These are phyloP conservation scores for Geotrypetes seraphini DNA, from an alignment of 2,797 vertebrate species.

Conservation along the genomic window DNA sequence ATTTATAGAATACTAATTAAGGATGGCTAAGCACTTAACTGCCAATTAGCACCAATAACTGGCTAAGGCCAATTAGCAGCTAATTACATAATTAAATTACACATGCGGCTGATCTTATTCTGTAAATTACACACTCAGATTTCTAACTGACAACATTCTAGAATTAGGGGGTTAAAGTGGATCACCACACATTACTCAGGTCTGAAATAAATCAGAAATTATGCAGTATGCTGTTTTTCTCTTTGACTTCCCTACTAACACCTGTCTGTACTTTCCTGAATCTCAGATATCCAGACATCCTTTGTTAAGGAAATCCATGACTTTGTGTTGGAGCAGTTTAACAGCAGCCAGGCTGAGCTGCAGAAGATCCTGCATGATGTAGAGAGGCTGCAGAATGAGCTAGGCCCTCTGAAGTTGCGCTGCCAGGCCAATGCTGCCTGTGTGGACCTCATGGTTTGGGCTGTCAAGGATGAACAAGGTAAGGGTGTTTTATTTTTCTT, in stretches of 20 bases:
- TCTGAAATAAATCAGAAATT: too few species aligned
- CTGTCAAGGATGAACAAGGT: conserved; percentile 95
- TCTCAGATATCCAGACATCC: conserved; percentile 76
- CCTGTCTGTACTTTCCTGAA: not conserved
- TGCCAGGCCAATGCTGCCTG: conserved; percentile 95
- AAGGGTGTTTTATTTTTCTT: conserved; percentile 14
- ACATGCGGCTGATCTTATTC: too few species aligned
- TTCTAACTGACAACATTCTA: too few species aligned
- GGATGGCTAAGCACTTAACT: too few species aligned
- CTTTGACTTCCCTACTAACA: not conserved
- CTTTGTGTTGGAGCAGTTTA: conserved; percentile 95
- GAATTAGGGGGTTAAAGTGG: too few species aligned
- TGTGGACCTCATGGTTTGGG: conserved; percentile 98
- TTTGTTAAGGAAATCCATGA: conserved; percentile 94
- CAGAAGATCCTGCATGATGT: conserved; percentile 91
- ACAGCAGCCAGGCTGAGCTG: conserved; percentile 86
- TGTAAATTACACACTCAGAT: too few species aligned
- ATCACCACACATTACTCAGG: too few species aligned
- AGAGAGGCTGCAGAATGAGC: conserved; percentile 79
- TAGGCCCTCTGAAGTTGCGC: conserved; percentile 85
- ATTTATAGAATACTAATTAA: too few species aligned
- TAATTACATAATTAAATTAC: too few species aligned
- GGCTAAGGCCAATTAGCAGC: too few species aligned
- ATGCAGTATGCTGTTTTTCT: too few species aligned
- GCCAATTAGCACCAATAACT: too few species aligned